Base-by-base conservation (phyloP, 2,797 vertebrate genomes). In the Sphenodon punctatus region DNA sequence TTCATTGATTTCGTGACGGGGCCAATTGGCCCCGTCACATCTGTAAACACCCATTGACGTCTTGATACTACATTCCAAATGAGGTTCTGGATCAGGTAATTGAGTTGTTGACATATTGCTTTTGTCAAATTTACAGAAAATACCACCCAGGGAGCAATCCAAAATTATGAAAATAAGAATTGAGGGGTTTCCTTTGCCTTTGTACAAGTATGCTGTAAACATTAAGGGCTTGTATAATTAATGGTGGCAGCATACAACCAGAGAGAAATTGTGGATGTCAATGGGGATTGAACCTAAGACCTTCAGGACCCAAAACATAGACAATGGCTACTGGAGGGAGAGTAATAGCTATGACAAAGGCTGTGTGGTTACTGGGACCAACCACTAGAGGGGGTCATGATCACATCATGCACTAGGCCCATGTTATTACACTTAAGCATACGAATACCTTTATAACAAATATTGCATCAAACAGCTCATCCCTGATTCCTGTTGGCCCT, bases 381-480 rank as follows among this genome's bases (percentile, higher is more conserved):
- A 58, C 66, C 66, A 70, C 68, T 51, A 76, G 72, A 76, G 80
- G 80, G 73, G 71, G 43, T 76, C 38, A 30, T 59, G 60, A 70
- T 51, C 67, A 70, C 71, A 75, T n/a, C n/a, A n/a, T 82, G 55
- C 46, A 75, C 30, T n/a, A 36, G 77, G 27, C 30, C 25, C 38
- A 27, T 23, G 2, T 25, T 45, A 36, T 59, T 32, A 65, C 42
- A 42, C 20, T 45, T 60, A 43, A 68, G 53, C 49, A 75, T 49
- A 70, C 27, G 61, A 64, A 70, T 45, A 68, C 61, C 32, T 49
- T 42, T 65, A 38, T 5, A 49, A 12, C 46, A 75, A 42, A 25
- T 19, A 59, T 23, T 49, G 22, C 39, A 70, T 27, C 65, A 30
- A 74, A 60, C 34, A 80, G 66, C 51, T 51, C 58, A 32, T 58